Conservation (phyloP, 2,888 invertebrate species). For the Cheilosia vulpina region DNA sequence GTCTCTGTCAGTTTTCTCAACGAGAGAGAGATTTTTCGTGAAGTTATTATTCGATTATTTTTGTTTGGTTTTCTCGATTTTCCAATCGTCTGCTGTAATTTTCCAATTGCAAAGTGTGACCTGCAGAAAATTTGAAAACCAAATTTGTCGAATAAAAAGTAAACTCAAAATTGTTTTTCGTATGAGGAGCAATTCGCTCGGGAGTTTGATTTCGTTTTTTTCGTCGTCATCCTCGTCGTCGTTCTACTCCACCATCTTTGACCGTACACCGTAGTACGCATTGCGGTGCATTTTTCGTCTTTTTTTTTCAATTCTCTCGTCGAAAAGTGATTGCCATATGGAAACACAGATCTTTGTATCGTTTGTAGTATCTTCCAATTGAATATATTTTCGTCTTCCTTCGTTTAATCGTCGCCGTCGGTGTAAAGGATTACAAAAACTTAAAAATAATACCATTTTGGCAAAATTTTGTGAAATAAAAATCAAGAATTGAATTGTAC, state of each 20-base stretch:
- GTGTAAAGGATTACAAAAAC: conserved; percentile 31
- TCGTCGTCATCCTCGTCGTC: conserved; percentile 53
- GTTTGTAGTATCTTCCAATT: conserved; percentile 8
- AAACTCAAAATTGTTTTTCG: conserved; percentile 1
- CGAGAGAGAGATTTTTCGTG: conserved; percentile 55
- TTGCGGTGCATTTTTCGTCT: conserved; percentile 67
- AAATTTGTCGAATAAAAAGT: conserved; percentile 19
- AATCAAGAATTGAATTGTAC: conserved; percentile 27
- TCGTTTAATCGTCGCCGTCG: conserved; percentile 22
- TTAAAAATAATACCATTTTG: conserved; percentile 50
- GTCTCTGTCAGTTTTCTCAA: conserved; percentile 59
- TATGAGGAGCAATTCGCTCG: conserved; percentile 28
- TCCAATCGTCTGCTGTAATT: conserved; percentile 56
- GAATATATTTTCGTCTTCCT: background rate
- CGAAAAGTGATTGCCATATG: conserved; percentile 39
- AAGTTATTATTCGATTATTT: conserved; percentile 64
- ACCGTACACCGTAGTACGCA: conserved; percentile 45
- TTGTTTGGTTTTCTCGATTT: conserved; percentile 73
- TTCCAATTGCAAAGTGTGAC: conserved; percentile 56
- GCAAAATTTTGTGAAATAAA: conserved; percentile 37
- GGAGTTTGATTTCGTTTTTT: conserved; percentile 38
- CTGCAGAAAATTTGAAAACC: conserved; percentile 15
- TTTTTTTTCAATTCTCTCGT: conserved; percentile 24
- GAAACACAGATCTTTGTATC: conserved; percentile 14
- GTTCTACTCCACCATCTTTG: conserved; percentile 69